These are phyloP conservation scores for Ceuthmochares aereus DNA, from an alignment of 2,113 vertebrate species.

Conservation along the genomic window DNA sequence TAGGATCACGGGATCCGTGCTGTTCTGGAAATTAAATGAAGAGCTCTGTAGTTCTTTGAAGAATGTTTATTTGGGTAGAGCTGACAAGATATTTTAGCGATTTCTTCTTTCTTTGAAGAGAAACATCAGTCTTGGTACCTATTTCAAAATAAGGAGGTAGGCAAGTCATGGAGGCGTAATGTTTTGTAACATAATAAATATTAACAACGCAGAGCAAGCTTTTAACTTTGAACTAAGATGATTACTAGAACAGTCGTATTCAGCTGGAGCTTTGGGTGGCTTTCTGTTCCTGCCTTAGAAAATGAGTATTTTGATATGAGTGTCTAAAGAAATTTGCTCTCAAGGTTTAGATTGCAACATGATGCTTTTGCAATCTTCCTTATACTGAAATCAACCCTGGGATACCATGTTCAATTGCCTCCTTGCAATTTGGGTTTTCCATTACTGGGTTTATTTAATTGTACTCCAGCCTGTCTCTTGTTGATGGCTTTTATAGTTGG, in stretches of 20 bases:
- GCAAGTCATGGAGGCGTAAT: background rate
- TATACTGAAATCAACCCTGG: background rate
- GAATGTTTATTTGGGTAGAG: background rate
- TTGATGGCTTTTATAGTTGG: background rate
- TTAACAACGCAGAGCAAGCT: background rate
- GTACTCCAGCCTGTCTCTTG: background rate
- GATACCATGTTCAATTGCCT: background rate
- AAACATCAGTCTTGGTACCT: background rate
- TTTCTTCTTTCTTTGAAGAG: background rate
- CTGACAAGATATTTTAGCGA: background rate
- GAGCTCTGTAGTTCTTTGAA: background rate
- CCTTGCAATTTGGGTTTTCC: background rate
- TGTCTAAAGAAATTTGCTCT: background rate
- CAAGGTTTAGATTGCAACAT: background rate
- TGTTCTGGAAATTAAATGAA: background rate
- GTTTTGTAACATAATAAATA: background rate
- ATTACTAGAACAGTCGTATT: background rate
- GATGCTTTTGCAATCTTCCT: background rate
- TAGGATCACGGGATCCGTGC: background rate
- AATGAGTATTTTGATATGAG: background rate
- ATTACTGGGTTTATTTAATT: background rate
- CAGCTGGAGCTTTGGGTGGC: background rate
- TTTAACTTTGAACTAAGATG: background rate
- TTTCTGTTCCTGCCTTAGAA: slow-evolving; percentile 1
- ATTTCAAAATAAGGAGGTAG: background rate